Evolutionary conservation across 2,888 invertebrate species (phyloP).

Genomic region (Melieria picta): DNA sequence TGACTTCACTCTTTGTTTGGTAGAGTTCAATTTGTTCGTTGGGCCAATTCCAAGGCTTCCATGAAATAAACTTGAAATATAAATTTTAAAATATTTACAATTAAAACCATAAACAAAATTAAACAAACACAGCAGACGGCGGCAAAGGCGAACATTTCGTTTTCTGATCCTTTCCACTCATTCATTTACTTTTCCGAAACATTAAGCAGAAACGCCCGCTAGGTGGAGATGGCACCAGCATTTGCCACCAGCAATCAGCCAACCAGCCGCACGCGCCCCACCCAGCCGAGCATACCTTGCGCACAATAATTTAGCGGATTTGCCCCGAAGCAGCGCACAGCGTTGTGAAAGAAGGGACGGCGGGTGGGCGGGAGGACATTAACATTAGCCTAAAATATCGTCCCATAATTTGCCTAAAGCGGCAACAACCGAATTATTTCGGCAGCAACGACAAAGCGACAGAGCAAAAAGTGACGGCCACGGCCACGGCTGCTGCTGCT

Average conservation of each 20-base stretch:
- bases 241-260: constrained; percentile 28
- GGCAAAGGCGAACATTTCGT: not conserved
- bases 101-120: constrained; percentile 4
- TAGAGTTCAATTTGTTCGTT: too few species aligned
- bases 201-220: constrained; percentile 48
- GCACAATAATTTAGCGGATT: constrained; percentile 60
- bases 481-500: constrained; percentile 34
- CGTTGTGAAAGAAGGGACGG: not conserved
- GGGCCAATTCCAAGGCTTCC: too few species aligned
- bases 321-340: constrained; percentile 46
- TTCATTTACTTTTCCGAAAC: constrained; percentile 49
- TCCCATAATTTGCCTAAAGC: constrained; percentile 60
- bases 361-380: constrained; percentile 53
- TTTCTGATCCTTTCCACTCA: constrained; percentile 16
- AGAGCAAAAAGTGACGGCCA: not conserved
- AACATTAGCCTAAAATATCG: constrained; percentile 64
- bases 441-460: constrained; percentile 41
- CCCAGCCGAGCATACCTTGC: constrained; percentile 47
- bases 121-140: not conserved
- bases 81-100: not conserved
- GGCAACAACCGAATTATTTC: constrained; percentile 52
- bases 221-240: constrained; percentile 23
- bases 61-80: too few species aligned
- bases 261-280: too few species aligned
- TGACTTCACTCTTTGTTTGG: too few species aligned